Percentiles rank a stretch among this genome's conserved stretches.
Evolutionary conservation across 2,797 vertebrate genomes (phyloP).

Genomic region (Cynopterus sphinx): DNA sequence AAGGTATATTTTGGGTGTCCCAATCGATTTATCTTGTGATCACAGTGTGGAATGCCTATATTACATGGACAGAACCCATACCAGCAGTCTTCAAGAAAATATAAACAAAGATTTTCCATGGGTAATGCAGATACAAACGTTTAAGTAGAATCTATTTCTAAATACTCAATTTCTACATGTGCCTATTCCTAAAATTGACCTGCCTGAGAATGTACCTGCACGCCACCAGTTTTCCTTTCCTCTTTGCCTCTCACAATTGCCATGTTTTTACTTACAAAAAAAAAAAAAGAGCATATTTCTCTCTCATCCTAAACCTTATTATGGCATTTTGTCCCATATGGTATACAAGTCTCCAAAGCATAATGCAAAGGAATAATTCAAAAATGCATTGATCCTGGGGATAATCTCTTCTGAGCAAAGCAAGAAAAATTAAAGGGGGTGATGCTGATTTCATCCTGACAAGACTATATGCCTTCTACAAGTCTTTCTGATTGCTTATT

Average conservation of each 20-base stretch:
- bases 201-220: background rate
- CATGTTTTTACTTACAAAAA: background rate
- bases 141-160: slow-evolving; percentile 10
- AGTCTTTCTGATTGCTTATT: background rate
- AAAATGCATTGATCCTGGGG: background rate
- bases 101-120: slow-evolving; percentile 20
- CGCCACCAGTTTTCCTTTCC: background rate
- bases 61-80: slow-evolving; percentile 19
- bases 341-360: background rate
- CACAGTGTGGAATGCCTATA: background rate
- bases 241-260: background rate
- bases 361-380: slow-evolving; percentile 3
- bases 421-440: slow-evolving; percentile 17
- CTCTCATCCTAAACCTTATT: background rate
- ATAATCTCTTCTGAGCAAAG: background rate
- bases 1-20: slow-evolving; percentile 33
- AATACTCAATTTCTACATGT: background rate
- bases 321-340: background rate
- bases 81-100: slow-evolving; percentile 5
- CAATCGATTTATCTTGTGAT: background rate
- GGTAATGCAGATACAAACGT: slow-evolving; percentile 11
- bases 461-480: background rate
- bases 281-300: slow-evolving; percentile 8
- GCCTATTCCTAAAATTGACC: background rate
- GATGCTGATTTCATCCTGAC: background rate